Conservation (phyloP, 2,888 invertebrate species). For the Nemotelus pantherinus region DNA sequence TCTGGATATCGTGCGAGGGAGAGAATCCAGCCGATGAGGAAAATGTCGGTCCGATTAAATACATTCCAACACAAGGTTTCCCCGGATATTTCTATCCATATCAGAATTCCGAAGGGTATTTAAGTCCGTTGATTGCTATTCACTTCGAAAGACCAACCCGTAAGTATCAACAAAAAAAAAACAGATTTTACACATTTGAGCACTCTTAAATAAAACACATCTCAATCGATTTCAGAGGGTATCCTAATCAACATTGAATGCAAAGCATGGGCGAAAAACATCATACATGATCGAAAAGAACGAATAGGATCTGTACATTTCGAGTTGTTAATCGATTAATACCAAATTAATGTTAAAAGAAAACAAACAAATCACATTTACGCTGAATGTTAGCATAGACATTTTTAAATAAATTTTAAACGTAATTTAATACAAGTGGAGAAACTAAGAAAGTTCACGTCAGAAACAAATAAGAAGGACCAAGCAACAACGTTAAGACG, state of each 20-base stretch:
- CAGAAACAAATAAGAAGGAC: not conserved
- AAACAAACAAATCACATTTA: not conserved
- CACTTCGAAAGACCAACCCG: slow-evolving; percentile 83
- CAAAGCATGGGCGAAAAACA: slow-evolving; percentile 77
- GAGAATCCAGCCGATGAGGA: slow-evolving; percentile 93
- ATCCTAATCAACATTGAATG: slow-evolving; percentile 74
- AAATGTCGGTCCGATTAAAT: slow-evolving; percentile 85
- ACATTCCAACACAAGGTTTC: slow-evolving; percentile 84
- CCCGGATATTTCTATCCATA: slow-evolving; percentile 92
- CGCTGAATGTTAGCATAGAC: not conserved
- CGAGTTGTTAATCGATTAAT: slow-evolving; percentile 72
- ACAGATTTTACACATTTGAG: slow-evolving; percentile 46
- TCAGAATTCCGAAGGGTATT: slow-evolving; percentile 85
- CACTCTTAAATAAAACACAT: not conserved
- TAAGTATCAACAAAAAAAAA: slow-evolving; percentile 66
- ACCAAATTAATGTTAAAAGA: slow-evolving; percentile 19
- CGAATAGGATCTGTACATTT: slow-evolving; percentile 78
- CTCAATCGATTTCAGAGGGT: slow-evolving; percentile 63
- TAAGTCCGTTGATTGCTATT: slow-evolving; percentile 88
- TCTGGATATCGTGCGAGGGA: slow-evolving; percentile 94
- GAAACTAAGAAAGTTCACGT: not conserved
- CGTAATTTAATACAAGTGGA: not conserved
- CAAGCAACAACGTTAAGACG: not conserved
- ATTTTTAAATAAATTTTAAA: slow-evolving; percentile 28
- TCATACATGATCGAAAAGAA: slow-evolving; percentile 74